Evolutionary conservation across 1,140 invertebrate genomes (phyloP), one percentile per base, ranked within the genome.

Genomic region (Drosophila murphyi): DNA sequence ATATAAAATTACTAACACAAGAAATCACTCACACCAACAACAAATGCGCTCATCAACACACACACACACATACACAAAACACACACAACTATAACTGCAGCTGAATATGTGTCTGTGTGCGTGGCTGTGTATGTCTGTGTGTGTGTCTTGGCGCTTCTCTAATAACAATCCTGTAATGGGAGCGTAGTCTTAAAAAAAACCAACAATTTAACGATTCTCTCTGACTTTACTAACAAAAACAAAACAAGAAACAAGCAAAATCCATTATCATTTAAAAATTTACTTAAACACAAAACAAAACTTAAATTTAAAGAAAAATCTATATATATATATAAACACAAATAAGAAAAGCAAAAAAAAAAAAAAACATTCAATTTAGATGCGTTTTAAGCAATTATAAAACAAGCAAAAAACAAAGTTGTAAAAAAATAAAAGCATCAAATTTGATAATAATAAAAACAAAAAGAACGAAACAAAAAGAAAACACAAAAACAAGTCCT

Each of bases 251-350:
- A 72, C 31, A 67, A 76, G 57, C 29, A 62, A 88, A 87, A 89
- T 89, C 83, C 80, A 88, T 88, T 87, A 87, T 88, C 83, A 88
- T 87, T 87, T 83, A 83, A 83, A 82, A 82, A 82, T 48, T 77
- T 87, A 87, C 82, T 88, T 87, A 88, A 85, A 74, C 47, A 64
- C 39, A 70, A 75, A 72, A 62, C 8, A 72, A 73, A 73, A 69
- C 77, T 75, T 88, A 89, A 88, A 77, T 89, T 89, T 83, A 88
- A 89, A 85, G 77, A 77, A 72, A 83, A 80, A 55, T 50, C 29
- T 54, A 34, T 62, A 71, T 86, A 87, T 80, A 83, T 80, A 74
- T 87, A 62, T 56, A 78, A 55, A 68, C 35, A 76, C 67, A 72
- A 64, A 72, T 47, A 61, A 75, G 39, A 39, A 39, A 39, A 7